A percentile compares a stretch with the other conserved stretches of the same genome.
These are phyloP conservation scores for Ormyrus labotus DNA, from an alignment of 2,888 invertebrate genomes.

Conservation along the genomic window DNA sequence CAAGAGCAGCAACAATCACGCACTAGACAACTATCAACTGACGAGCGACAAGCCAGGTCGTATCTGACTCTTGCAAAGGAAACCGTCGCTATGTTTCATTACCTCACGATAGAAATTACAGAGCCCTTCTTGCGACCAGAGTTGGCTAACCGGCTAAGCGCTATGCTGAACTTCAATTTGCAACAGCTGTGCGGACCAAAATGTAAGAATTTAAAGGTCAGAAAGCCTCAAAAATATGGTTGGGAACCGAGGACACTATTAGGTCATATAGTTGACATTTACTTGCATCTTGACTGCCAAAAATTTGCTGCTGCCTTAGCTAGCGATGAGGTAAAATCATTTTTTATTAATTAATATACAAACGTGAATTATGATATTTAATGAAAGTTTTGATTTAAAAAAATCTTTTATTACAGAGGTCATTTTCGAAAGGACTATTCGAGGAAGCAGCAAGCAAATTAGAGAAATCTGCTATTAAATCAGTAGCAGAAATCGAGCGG, in stretches of 20 bases:
- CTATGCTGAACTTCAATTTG: conserved; percentile 99
- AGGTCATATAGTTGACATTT: conserved; percentile 95
- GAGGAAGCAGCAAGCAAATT: conserved; percentile 92
- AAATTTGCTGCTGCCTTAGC: conserved; percentile 94
- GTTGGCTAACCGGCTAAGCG: conserved; percentile 93
- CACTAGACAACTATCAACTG: conserved; percentile 87
- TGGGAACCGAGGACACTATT: conserved; percentile 97
- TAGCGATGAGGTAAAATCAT: conserved; percentile 88
- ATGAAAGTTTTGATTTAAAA: neutral
- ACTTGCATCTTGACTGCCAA: conserved; percentile 95
- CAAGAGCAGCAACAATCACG: conserved; percentile 85
- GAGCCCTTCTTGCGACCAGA: conserved; percentile 96
- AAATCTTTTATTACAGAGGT: conserved; percentile 82
- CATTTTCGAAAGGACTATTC: conserved; percentile 94
- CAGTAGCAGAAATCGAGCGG: conserved; percentile 88
- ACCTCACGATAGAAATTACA: conserved; percentile 94
- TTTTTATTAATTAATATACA: conserved; percentile 1
- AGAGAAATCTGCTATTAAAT: conserved; percentile 89
- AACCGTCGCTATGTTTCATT: conserved; percentile 98
- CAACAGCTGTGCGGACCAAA: conserved; percentile 97
- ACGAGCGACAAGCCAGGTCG: conserved; percentile 92
- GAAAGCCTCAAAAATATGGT: conserved; percentile 94
- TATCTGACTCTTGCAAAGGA: conserved; percentile 95
- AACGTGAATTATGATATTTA: neutral
- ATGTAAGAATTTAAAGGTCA: conserved; percentile 95